Evolutionary conservation across 1,140 invertebrate genomes (phyloP), one percentile per base, ranked within the genome.

Genomic region (Monochamus saltuarius): DNA sequence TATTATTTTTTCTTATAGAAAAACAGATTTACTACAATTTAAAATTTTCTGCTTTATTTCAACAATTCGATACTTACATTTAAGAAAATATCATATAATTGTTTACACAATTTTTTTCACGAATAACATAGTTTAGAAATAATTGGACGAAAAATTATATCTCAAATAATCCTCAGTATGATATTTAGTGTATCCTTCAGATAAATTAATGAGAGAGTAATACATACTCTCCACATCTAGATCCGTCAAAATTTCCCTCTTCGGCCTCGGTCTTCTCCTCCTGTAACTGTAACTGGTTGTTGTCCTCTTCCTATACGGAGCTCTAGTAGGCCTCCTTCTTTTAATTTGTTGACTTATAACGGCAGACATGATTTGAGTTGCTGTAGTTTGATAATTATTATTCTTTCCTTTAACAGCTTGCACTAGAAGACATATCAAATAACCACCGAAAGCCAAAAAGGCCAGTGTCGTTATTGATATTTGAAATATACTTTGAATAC

Each of bases 401-500:
- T 74, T 66, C 81, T 80, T 75, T 76, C 79, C 80, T 67, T 83
- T 87, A 7, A 90, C 82, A 0, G 87, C 85, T 59, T 85, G 84
- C 3, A 89, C 85, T 37, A 91, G 84, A 1, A 91, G 75, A 67
- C 87, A 88, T 0, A 91, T 70, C 9, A 91, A 73, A 72, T 91
- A 91, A 7, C 89, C 89, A 8, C 88, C 89, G 65, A 91, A 91
- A 0, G 89, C 89, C 2, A 90, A 71, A 73, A 91, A 91, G 0
- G 89, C 85, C 11, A 91, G 73, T 0, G 87, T 83, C 0, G 89
- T 90, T 4, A 91, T 79, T 0, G 88, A 85, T 16, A 88, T 77
- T 46, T 89, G 84, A 66, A 91, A 88, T 64, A 88, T 82, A 69
- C 83, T 87, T 50, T 84, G 87, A 57, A 87, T 66, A 67, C 79